These are phyloP conservation scores for Dysdera silvatica DNA, from an alignment of 1,140 invertebrate genomes.

Conservation along the genomic window DNA sequence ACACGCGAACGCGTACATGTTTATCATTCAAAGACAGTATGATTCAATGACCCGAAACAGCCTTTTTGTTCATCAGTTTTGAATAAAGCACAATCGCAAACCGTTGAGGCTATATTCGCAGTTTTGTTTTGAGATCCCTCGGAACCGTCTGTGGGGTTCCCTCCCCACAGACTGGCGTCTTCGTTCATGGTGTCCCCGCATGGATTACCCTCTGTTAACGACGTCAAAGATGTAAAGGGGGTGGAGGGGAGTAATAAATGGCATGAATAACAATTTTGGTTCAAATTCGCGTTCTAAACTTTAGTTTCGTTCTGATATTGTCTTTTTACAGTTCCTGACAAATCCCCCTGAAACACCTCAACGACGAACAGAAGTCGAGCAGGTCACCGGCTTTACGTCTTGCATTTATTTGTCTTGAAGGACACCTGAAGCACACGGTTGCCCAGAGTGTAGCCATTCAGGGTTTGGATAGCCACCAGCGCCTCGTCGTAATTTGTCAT, in stretches of 20 bases:
- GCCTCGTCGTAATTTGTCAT: slow-evolving; percentile 99
- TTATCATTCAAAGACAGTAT: no score
- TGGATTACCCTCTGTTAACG: background rate
- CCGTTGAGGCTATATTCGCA: background rate
- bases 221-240: background rate
- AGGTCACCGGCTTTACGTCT: slow-evolving; percentile 41
- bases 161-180: no score
- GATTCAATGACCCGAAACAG: slow-evolving; percentile 2
- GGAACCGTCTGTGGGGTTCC: no score
- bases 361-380: no score
- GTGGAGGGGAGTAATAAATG: background rate
- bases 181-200: no score
- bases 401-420: slow-evolving; percentile 72
- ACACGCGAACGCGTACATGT: no score
- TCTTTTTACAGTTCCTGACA: background rate
- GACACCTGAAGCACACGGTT: slow-evolving; percentile 97
- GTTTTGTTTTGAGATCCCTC: no score
- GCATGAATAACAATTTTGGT: background rate
- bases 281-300: background rate
- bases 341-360: no score
- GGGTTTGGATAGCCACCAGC: slow-evolving; percentile 89
- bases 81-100: background rate
- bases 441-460: slow-evolving; percentile 95
- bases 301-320: background rate
- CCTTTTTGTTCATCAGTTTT: background rate